Base-by-base conservation (phyloP, 1,140 invertebrate species). In the Zaprionus capensis region DNA sequence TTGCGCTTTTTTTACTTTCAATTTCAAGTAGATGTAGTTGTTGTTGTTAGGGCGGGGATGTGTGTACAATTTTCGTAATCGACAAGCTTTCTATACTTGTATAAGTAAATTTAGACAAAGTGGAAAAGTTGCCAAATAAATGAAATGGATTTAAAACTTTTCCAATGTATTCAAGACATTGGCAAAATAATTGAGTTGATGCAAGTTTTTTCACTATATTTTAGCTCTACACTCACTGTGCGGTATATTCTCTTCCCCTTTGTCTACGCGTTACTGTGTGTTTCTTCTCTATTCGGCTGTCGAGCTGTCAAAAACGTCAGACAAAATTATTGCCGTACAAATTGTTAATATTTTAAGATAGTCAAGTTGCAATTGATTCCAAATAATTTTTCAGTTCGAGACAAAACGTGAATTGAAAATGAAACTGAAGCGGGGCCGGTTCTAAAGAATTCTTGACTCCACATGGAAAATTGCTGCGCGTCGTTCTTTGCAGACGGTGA, bases 1-100 rank as follows among this genome's bases (percentile, higher is more conserved):
- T 85, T 86, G 67, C 76, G 69, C 85, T 71, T 88, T 41, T 84
- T 80, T 70, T 72, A 71, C 71, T 87, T 71, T 80, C 64, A 69
- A 67, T 71, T 83, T 80, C 82, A 51, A 51, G 66, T 75, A 28
- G 28, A 59, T 71, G 77, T 57, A 46, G 66, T 67, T 71, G 70
- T 64, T 69, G 61, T 58, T 69, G 61, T 58, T 55, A 67, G 66
- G 49, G 62, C 61, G 67, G 81, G 74, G 71, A 74, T 70, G 67
- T 71, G 68, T 69, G 58, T 44, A 78, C 70, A 77, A 69, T 64
- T 74, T 68, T 76, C 61, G 81, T 71, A 80, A 84, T 84, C 79
- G 69, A 36, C 46, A 20, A 26, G 49, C 26, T 49, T 38, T 61
- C 41, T 62, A 34, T 62, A 59, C 31, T 76, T 82, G 71, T 67